Conservation (phyloP, 2,113 vertebrate species). For the Callipepla californica region DNA sequence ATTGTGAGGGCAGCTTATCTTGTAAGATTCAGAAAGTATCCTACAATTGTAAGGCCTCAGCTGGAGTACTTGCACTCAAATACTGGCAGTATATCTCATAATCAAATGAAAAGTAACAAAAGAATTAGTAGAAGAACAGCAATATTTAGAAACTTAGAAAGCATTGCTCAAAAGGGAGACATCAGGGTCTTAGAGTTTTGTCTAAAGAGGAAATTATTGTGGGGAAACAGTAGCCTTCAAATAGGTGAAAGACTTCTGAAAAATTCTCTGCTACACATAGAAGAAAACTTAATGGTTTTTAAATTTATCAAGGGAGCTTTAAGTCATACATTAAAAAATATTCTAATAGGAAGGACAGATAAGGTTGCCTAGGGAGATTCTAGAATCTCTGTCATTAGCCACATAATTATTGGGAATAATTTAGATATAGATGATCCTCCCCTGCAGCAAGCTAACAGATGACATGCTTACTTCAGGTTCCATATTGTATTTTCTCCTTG, state of each 20-base stretch:
- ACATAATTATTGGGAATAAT: constrained; percentile 56
- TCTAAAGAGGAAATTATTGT: neutral
- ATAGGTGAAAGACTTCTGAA: neutral
- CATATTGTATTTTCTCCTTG: neutral
- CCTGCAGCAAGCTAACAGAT: neutral
- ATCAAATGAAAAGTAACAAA: neutral
- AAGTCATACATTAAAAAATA: constrained; percentile 8
- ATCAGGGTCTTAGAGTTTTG: neutral
- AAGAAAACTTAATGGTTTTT: constrained; percentile 43
- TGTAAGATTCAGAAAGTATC: neutral
- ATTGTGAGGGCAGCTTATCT: neutral
- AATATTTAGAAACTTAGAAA: neutral
- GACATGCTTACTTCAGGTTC: neutral
- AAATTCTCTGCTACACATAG: neutral
- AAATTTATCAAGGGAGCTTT: constrained; percentile 41
- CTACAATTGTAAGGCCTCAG: neutral
- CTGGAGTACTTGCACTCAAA: neutral
- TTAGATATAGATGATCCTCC: constrained; percentile 39
- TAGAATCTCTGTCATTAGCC: constrained; percentile 44
- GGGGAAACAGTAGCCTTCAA: neutral
- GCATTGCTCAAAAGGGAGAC: neutral
- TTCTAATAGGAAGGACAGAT: constrained; percentile 34
- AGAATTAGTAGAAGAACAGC: neutral
- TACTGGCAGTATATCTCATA: neutral
- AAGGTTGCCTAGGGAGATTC: constrained; percentile 49